Evolutionary conservation across 2,888 invertebrate species (phyloP).

Genomic region (Oligia strigilis): DNA sequence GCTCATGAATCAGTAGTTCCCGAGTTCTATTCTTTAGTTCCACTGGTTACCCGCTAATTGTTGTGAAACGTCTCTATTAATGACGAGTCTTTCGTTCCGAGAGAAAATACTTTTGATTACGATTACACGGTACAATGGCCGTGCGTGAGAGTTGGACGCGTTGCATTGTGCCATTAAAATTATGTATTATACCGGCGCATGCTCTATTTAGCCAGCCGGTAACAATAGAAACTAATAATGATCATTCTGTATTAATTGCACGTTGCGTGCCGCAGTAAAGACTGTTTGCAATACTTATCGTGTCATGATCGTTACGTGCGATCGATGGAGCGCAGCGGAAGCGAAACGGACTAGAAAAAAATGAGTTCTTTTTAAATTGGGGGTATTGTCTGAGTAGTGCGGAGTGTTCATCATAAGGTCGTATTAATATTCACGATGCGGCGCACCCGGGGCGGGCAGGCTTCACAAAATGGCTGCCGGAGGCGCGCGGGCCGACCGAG

Average conservation of each 20-base stretch:
- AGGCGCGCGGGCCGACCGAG: constrained; percentile 82
- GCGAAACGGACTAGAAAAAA: constrained; percentile 71
- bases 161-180: constrained; percentile 84
- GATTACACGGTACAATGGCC: constrained; percentile 84
- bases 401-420: constrained; percentile 77
- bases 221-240: constrained; percentile 88
- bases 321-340: constrained; percentile 79
- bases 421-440: constrained; percentile 86
- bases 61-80: constrained; percentile 81
- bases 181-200: constrained; percentile 84
- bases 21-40: constrained; percentile 61
- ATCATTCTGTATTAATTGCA: constrained; percentile 85
- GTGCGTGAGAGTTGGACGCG: constrained; percentile 85
- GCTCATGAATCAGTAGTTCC: constrained; percentile 52
- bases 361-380: constrained; percentile 72
- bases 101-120: constrained; percentile 86
- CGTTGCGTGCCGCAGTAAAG: constrained; percentile 79
- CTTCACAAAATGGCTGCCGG: constrained; percentile 89
- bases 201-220: constrained; percentile 86
- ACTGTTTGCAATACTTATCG: constrained; percentile 79
- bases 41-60: constrained; percentile 72
- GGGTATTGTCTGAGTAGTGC: constrained; percentile 71
- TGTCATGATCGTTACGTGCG: constrained; percentile 81
- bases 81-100: constrained; percentile 78
- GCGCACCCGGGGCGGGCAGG: constrained; percentile 83